Evolutionary conservation across 2,113 vertebrate species (phyloP).

Genomic region (Melanotaenia duboulayi): DNA sequence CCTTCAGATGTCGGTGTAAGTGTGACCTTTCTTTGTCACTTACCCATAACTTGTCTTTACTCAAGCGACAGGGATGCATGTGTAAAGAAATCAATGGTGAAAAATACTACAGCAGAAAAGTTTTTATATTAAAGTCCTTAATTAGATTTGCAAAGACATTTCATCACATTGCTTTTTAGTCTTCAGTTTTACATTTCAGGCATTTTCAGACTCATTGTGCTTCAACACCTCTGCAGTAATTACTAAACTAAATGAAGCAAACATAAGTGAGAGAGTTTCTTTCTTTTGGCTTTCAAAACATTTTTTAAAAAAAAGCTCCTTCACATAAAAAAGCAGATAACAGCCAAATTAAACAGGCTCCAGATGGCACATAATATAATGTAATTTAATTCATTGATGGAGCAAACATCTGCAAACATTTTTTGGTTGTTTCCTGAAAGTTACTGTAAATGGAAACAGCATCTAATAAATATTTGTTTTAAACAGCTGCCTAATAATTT

Average conservation of each 20-base stretch:
- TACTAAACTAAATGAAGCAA: constrained; percentile 3
- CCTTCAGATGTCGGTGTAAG: constrained; percentile 22
- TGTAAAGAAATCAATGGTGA: neutral
- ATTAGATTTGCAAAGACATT: neutral
- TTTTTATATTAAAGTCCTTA: neutral
- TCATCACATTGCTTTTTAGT: neutral
- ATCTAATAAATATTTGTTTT: neutral
- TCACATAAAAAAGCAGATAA: constrained; percentile 16
- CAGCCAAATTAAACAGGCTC: constrained; percentile 34
- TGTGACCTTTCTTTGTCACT: constrained; percentile 1
- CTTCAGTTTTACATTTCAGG: no score
- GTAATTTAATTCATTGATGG: constrained; percentile 20
- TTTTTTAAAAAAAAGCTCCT: neutral
- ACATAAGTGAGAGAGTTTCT: neutral
- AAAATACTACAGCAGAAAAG: neutral
- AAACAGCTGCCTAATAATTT: constrained; percentile 20
- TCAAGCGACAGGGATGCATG: neutral
- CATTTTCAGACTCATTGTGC: no score
- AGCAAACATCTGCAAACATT: constrained; percentile 23
- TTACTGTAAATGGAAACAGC: constrained; percentile 2
- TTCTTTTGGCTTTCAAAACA: constrained; percentile 11
- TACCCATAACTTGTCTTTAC: constrained; percentile 10
- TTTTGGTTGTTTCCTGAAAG: constrained; percentile 27
- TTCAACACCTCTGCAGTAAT: constrained; percentile 1
- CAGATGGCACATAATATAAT: constrained; percentile 33